Base-by-base conservation (phyloP, 1,140 invertebrate species). In the Bombyx mori region DNA sequence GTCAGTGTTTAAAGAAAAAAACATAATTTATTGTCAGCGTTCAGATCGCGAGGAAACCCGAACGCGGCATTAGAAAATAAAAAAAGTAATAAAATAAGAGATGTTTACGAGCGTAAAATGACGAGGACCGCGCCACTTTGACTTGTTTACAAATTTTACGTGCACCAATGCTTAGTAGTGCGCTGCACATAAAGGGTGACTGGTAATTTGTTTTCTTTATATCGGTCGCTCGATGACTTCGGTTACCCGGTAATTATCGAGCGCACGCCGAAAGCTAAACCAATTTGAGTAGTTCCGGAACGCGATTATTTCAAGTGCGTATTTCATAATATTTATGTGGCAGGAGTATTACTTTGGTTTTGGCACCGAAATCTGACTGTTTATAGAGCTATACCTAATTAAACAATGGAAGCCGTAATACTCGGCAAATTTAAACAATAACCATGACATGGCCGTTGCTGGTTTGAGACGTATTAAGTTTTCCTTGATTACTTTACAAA, bases 51-150 rank as follows among this genome's bases (percentile, higher is more conserved):
- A 82, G 77, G 79, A 79, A 86, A 84, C 79, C 73, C 75, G 75
- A 86, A 82, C 77, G 73, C 67, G 65, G 77, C 74, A 74, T 73
- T 82, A 84, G 79, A 87, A 80, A 85, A 85, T 83, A 85, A 87
- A 85, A 85, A 86, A 82, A 73, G 80, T 79, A 79, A 79, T 84
- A 85, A 85, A 87, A 80, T 76, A 69, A 79, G 75, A 82, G 73
- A 74, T 69, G 73, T 86, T 86, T 87, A 87, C 82, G 84, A 87
- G 80, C 79, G 80, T 82, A 78, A 80, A 79, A 87, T 82, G 84
- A 82, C 81, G 80, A 75, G 75, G 69, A 74, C 68, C 69, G 63
- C 65, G 60, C 65, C 69, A 73, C 69, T 75, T 77, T 72, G 55
- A 65, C 52, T 66, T 66, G 71, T 75, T 76, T 77, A 75, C 69